Percentiles rank a stretch among this genome's conserved stretches.
phyloP scores from a whole-genome alignment of 2,888 invertebrate species.

The Apamea sordens region DNA sequence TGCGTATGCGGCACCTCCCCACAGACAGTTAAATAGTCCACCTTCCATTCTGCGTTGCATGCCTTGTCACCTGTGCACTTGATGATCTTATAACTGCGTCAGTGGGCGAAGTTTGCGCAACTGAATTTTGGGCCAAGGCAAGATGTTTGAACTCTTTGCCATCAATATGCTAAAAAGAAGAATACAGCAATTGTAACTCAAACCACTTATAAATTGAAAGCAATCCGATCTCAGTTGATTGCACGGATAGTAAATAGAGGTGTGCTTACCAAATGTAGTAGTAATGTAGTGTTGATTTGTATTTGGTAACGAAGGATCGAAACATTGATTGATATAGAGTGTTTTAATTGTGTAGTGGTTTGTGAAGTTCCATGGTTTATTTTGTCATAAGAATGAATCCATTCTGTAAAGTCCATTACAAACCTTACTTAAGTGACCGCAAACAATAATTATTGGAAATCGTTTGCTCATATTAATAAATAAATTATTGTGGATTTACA shows the following conservation, averaged over 20 bases:
- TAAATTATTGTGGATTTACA: neutral
- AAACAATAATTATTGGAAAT: neutral
- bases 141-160: too few relatives aligned
- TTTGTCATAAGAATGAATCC: neutral
- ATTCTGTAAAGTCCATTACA: neutral
- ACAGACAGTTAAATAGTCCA: too few relatives aligned
- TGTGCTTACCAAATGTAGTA: neutral
- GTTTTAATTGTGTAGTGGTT: neutral
- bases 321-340: conserved; percentile 26
- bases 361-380: neutral
- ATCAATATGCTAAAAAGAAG: too few relatives aligned
- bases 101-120: too few relatives aligned
- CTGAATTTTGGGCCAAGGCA: too few relatives aligned
- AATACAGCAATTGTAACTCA: too few relatives aligned
- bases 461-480: neutral
- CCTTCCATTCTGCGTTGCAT: too few relatives aligned
- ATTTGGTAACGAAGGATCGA: conserved; percentile 32
- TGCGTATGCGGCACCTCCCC: too few relatives aligned
- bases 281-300: conserved; percentile 22
- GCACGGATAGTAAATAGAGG: neutral
- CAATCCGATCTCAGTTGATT: neutral
- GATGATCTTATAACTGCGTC: too few relatives aligned
- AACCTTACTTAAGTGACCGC: too few relatives aligned
- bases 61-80: too few relatives aligned
- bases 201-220: too few relatives aligned